phyloP scores from a whole-genome alignment of 2,797 vertebrate genomes.

The Acrossocheilus fasciatus region DNA sequence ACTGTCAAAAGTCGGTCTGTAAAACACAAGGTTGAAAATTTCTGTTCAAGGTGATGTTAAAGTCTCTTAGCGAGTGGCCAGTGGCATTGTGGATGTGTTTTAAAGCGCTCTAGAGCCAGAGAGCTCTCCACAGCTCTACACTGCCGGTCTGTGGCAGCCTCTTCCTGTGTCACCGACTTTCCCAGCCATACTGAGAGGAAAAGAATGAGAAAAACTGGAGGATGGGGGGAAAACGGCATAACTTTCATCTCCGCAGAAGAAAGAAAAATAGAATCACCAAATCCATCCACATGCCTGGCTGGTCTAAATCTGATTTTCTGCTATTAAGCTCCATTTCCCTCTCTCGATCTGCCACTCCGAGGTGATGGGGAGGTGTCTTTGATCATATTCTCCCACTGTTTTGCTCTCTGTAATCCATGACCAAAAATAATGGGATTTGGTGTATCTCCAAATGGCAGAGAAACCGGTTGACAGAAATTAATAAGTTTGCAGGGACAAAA shows the following conservation, averaged over 20 bases:
- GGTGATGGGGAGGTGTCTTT: constrained; percentile 89
- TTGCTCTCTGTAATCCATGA: constrained; percentile 92
- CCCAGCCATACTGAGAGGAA: constrained; percentile 33
- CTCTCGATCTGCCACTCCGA: constrained; percentile 80
- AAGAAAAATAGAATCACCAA: constrained; percentile 74
- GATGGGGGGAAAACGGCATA: constrained; percentile 3
- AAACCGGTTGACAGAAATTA: constrained; percentile 86
- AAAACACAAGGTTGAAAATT: neutral
- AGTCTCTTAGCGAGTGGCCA: neutral
- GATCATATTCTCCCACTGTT: constrained; percentile 90
- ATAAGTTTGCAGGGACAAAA: constrained; percentile 83
- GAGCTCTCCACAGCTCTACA: constrained; percentile 25
- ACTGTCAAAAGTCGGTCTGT: neutral
- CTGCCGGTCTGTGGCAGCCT: constrained; percentile 37
- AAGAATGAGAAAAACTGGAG: constrained; percentile 6
- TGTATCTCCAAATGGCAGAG: constrained; percentile 92
- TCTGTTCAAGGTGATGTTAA: neutral
- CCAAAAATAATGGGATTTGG: constrained; percentile 96
- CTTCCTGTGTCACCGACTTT: constrained; percentile 32
- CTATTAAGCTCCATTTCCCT: constrained; percentile 82
- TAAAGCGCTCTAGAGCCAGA: neutral
- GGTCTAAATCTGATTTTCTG: constrained; percentile 84
- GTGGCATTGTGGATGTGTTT: neutral
- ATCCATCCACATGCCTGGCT: constrained; percentile 76
- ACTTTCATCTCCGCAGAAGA: constrained; percentile 69